phyloP scores from a whole-genome alignment of 2,888 invertebrate genomes.

The Trisateles emortualis region DNA sequence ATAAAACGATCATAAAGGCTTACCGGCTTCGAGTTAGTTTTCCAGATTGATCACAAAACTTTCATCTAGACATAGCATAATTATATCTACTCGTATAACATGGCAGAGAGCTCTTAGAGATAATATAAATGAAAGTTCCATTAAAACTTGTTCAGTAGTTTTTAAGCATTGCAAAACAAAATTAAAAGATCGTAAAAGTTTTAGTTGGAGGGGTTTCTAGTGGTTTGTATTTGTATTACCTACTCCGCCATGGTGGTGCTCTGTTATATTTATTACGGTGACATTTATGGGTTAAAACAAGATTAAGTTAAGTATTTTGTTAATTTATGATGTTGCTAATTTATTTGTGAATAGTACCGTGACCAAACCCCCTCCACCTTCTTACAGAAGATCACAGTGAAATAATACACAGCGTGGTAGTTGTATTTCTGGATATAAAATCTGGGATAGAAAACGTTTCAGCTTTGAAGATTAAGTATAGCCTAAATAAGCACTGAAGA shows the following conservation, averaged over 20 bases:
- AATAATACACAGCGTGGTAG: too few relatives aligned
- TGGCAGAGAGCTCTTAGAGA: conserved; percentile 29
- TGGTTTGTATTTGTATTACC: neutral
- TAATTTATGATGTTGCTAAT: too few relatives aligned
- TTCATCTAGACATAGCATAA: conserved; percentile 24
- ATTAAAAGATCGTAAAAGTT: conserved; percentile 18
- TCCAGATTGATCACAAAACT: conserved; percentile 35
- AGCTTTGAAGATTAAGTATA: too few relatives aligned
- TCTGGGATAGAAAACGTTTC: too few relatives aligned
- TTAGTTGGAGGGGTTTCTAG: neutral
- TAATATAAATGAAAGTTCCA: conserved; percentile 45
- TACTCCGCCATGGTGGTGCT: neutral
- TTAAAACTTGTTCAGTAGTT: conserved; percentile 46
- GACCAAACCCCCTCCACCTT: too few relatives aligned
- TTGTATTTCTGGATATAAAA: too few relatives aligned
- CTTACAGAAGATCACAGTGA: too few relatives aligned
- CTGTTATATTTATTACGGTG: neutral
- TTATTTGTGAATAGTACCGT: too few relatives aligned
- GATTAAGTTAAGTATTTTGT: too few relatives aligned
- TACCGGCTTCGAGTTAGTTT: conserved; percentile 10
- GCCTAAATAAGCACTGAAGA: too few relatives aligned
- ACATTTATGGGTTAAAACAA: neutral
- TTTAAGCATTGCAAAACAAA: conserved; percentile 35
- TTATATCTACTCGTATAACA: conserved; percentile 19
- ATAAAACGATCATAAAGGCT: conserved; percentile 26